These are phyloP conservation scores for Pipistrellus nathusii DNA, from an alignment of 2,797 vertebrate genomes.

Conservation along the genomic window DNA sequence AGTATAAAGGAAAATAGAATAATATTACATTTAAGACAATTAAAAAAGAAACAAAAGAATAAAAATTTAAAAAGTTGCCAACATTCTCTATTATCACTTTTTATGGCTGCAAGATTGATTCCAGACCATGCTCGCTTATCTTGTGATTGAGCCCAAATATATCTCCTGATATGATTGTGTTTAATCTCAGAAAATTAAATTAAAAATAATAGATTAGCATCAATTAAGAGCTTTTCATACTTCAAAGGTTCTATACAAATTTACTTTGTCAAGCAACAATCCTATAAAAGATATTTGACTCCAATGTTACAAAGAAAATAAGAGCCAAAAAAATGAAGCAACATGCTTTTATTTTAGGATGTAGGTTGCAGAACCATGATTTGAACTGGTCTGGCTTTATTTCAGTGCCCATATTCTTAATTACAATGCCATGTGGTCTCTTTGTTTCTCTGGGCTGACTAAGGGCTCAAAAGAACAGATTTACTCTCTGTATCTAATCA, in stretches of 20 bases:
- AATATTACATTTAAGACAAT: constrained; percentile 2
- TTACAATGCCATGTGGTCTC: background rate
- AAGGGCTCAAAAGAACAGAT: background rate
- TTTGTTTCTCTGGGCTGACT: background rate
- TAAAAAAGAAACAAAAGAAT: background rate
- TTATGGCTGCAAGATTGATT: constrained; percentile 10
- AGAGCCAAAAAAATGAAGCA: background rate
- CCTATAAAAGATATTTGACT: background rate
- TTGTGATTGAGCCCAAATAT: background rate
- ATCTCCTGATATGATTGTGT: background rate
- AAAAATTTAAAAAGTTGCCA: background rate
- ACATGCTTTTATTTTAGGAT: background rate
- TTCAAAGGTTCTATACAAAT: background rate
- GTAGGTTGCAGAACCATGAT: background rate
- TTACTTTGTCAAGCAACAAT: constrained; percentile 40
- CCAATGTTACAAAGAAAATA: constrained; percentile 11
- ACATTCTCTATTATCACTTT: constrained; percentile 38
- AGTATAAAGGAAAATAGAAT: background rate
- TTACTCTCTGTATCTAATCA: background rate
- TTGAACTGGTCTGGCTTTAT: constrained; percentile 16
- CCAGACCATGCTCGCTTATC: background rate
- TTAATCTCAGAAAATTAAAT: constrained; percentile 6
- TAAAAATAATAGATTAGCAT: constrained; percentile 13
- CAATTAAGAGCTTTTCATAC: background rate
- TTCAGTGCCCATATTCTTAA: background rate